Base-by-base conservation (phyloP, 2,113 vertebrate species). In the Tyto alba region DNA sequence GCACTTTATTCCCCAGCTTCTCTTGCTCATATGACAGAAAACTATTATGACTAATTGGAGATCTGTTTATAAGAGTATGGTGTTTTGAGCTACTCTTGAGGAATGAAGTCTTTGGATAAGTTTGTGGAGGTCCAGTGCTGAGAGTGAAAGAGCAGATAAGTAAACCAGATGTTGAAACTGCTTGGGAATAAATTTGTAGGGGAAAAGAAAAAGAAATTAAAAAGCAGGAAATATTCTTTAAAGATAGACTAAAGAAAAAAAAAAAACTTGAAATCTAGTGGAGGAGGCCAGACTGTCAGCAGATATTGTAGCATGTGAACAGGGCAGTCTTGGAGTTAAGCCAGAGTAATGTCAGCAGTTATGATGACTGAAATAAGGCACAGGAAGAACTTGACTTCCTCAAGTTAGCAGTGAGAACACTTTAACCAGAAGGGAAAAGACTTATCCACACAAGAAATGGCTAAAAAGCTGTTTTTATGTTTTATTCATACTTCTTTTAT, bases 151-250 rank as follows among this genome's bases (percentile, higher is more conserved):
- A 77, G 10, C 5, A 85, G 80, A 83, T 75, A 81, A 87, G 34
- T 62, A 87, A 83, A 89, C 7, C 64, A 87, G 40, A 86, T 75
- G 55, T 67, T 88, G 68, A 89, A 93, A 6, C 11, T 74, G 15
- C 56, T 73, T 94, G 59, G 38, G 64, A 94, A 88, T 16, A 85
- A 91, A 73, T 40, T 12, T 23, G 8, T 9, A 15, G 10, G 20
- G 16, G 2, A 0, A 0, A 10, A 40, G n/a, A 25, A 30, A 30
- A 12, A 29, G 1, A 38, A 27, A 9, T 1, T 12, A 30, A 48
- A 75, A 32, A 5, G 0, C 6, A 68, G 62, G 29, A 64, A 93
- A n/a, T 41, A 25, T 4, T 50, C 29, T 86, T 85, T 66, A 48
- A 90, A 76, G 25, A 16, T 2, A 67, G 45, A 62, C 19, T 66